These are phyloP conservation scores for Calonectris borealis DNA, from an alignment of 2,113 vertebrate genomes.

Conservation along the genomic window DNA sequence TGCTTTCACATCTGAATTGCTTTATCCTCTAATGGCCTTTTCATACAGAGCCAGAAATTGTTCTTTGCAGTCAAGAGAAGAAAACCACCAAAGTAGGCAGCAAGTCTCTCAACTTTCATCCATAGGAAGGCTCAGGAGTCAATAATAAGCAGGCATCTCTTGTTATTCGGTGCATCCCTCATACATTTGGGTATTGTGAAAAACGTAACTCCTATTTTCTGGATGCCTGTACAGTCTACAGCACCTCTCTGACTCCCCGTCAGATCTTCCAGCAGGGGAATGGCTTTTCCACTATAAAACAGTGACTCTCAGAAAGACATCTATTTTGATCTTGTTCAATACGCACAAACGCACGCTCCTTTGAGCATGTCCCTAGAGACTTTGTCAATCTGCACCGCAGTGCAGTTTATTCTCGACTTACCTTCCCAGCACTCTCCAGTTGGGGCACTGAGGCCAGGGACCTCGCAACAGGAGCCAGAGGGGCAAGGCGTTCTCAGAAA, in stretches of 20 bases:
- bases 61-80: not conserved
- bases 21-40: not conserved
- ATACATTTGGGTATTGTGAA: not conserved
- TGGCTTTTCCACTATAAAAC: not conserved
- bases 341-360: not conserved
- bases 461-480: constrained; percentile 82
- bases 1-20: not conserved
- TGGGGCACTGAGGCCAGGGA: constrained; percentile 76
- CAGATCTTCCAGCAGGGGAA: not conserved
- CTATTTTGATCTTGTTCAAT: not conserved
- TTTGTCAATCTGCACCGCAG: not conserved
- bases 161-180: too few species aligned
- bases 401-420: not conserved
- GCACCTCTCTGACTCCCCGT: not conserved
- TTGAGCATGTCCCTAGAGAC: not conserved
- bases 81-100: not conserved
- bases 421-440: constrained; percentile 83
- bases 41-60: not conserved
- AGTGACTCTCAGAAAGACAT: not conserved
- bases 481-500: constrained; percentile 80
- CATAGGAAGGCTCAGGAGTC: not conserved
- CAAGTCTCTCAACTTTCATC: not conserved
- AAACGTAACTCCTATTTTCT: not conserved
- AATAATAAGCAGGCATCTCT: not conserved
- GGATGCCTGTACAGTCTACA: not conserved